A percentile compares a stretch with the other conserved stretches of the same genome.
Evolutionary conservation across 2,113 vertebrate genomes (phyloP).

Genomic region (Empidonax traillii): DNA sequence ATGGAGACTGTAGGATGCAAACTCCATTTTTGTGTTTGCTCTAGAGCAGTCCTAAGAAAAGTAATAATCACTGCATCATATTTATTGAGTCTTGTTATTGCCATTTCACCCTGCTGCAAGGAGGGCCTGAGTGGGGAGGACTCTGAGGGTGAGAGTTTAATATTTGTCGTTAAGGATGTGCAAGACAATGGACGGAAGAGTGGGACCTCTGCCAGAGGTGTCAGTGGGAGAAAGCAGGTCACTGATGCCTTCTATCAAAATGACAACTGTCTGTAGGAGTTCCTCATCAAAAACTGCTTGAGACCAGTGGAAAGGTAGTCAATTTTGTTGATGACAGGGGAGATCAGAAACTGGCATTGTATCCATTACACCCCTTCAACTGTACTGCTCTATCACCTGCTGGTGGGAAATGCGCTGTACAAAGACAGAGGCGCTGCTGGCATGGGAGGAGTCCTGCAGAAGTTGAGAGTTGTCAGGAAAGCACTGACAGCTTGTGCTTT

Average conservation of each 20-base stretch:
- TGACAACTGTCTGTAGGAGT: constrained; percentile 11
- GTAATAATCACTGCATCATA: neutral
- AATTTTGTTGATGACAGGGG: neutral
- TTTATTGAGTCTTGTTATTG: neutral
- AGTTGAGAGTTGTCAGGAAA: neutral
- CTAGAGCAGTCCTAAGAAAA: neutral
- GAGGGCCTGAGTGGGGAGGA: neutral
- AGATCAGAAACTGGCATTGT: neutral
- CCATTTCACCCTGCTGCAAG: neutral
- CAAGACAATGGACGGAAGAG: constrained; percentile 6
- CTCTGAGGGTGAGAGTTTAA: neutral
- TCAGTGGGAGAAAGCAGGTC: neutral
- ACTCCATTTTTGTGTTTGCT: neutral
- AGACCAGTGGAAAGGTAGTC: neutral
- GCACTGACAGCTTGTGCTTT: neutral
- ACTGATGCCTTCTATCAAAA: constrained; percentile 30
- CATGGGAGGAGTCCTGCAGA: neutral
- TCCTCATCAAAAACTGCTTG: neutral
- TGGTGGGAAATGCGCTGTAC: constrained; percentile 21
- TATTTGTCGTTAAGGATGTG: neutral
- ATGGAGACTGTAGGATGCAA: neutral
- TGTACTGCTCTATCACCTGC: neutral
- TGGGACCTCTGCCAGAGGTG: constrained; percentile 22
- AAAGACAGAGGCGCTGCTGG: neutral
- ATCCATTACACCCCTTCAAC: neutral